Evolutionary conservation across 2,888 invertebrate species (phyloP).

Genomic region (Halictus ligatus): DNA sequence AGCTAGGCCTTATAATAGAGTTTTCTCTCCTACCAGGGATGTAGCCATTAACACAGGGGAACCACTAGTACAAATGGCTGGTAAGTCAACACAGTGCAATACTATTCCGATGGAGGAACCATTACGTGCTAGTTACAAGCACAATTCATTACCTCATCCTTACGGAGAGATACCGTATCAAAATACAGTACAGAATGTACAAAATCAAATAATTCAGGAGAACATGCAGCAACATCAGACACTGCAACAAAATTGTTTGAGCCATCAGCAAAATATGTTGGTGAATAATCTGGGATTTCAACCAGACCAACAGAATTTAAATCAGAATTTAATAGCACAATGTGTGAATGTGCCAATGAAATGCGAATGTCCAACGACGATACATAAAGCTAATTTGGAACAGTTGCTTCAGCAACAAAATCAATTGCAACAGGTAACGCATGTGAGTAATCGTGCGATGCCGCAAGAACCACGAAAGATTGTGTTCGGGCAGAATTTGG

Average conservation of each 20-base stretch:
- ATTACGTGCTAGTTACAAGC: conserved; percentile 70
- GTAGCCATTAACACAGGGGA: conserved; percentile 80
- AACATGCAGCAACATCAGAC: conserved; percentile 82
- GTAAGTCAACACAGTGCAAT: conserved; percentile 73
- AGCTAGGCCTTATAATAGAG: conserved; percentile 77
- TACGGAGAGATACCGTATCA: conserved; percentile 80
- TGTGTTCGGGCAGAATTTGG: conserved; percentile 73
- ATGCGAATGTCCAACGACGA: conserved; percentile 47
- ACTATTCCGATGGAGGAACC: conserved; percentile 71
- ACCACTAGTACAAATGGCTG: conserved; percentile 66
- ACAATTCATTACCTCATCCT: conserved; percentile 65
- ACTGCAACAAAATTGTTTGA: conserved; percentile 73
- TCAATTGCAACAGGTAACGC: conserved; percentile 73
- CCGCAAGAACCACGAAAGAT: conserved; percentile 80
- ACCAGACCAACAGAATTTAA: conserved; percentile 53
- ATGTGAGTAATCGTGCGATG: conserved; percentile 75
- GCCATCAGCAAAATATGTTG: conserved; percentile 53
- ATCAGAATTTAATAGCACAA: conserved; percentile 20
- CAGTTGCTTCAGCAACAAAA: conserved; percentile 76
- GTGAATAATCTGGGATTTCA: conserved; percentile 58
- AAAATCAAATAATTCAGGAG: conserved; percentile 83
- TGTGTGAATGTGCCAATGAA: conserved; percentile 42
- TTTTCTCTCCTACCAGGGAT: conserved; percentile 81
- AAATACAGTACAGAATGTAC: conserved; percentile 82
- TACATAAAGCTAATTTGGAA: conserved; percentile 71